Base-by-base conservation (phyloP, 2,797 vertebrate genomes). In the Propithecus perrieri region DNA sequence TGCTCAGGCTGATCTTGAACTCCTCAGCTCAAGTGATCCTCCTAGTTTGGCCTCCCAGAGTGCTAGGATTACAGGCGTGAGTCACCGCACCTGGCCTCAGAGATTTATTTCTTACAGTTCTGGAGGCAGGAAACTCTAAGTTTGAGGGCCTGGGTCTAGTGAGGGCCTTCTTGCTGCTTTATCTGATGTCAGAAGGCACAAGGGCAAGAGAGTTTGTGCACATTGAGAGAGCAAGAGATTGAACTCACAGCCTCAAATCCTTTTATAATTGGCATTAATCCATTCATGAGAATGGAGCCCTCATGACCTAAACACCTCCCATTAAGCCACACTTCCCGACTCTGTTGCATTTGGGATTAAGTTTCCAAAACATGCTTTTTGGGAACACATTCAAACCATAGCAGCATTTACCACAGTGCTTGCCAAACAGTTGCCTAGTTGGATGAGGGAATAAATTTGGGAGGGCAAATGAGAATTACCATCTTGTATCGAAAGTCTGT, bases 381-480 rank as follows among this genome's bases (percentile, higher is more conserved):
- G 48, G 75, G 48, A 20, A 53, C 20, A 35, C 33, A 26, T 78
- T n/a, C 48, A 53, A 53, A 50, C 48, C 48, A 76, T 20, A 76
- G 48, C 53, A 85, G 35, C 28, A 33, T 71, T 53, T 80, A 35
- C 61, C 30, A 13, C 24, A 63, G 63, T 65, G 43, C 20, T 20
- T 46, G 53, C 38, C 46, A 9, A 53, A 35, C 9, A 50, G 1
- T 67, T 78, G 87, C 28, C 22, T 38, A 72, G 46, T n/a, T 61
- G 74, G 93, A 53, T 61, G 41, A 95, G 41, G 61, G 46, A 65
- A 71, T 88, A 71, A 9, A 81, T 91, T 93, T 85, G 74, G 43
- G 53, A 85, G 61, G 38, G 48, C 61, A 89, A 57, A 67, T 95
- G 67, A 94, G 78, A 81, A 91, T 81, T 53, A 67, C n/a, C 28